Percentiles rank a stretch among this genome's conserved stretches.
phyloP scores from a whole-genome alignment of 2,113 vertebrate species.

The Solea solea region DNA sequence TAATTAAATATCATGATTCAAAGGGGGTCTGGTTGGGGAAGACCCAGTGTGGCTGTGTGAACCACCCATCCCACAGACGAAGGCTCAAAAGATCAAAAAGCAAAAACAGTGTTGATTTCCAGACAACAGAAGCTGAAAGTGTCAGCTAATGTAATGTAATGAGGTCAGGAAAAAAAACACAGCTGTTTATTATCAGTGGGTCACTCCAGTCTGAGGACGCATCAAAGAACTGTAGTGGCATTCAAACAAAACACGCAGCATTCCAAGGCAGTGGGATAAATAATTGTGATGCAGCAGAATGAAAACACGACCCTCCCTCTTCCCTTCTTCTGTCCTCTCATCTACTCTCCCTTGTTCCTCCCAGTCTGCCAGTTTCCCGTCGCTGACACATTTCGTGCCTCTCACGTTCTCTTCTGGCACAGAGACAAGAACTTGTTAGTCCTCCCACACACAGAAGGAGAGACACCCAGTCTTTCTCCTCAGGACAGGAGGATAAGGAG shows the following conservation, averaged over 20 bases:
- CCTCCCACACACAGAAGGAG: constrained; percentile 13
- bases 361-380: constrained; percentile 13
- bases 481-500: constrained; percentile 15
- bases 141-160: constrained; percentile 37
- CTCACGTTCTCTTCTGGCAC: constrained; percentile 34
- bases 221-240: constrained; percentile 57
- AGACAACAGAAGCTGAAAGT: constrained; percentile 17
- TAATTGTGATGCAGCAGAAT: constrained; percentile 32
- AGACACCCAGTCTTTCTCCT: neutral
- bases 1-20: too few relatives aligned
- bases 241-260: constrained; percentile 44
- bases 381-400: constrained; percentile 15
- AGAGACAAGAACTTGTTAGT: constrained; percentile 28
- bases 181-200: constrained; percentile 38
- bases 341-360: constrained; percentile 5
- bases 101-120: constrained; percentile 29
- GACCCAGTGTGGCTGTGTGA: too few relatives aligned
- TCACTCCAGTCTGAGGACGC: constrained; percentile 27
- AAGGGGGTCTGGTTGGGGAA: too few relatives aligned
- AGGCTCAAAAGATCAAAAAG: neutral
- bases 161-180: constrained; percentile 55
- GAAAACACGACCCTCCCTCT: constrained; percentile 46
- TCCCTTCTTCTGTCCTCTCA: constrained; percentile 25
- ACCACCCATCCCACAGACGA: neutral
- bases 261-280: constrained; percentile 11